phyloP scores from a whole-genome alignment of 2,888 invertebrate genomes.

The Chironomus riparius region DNA sequence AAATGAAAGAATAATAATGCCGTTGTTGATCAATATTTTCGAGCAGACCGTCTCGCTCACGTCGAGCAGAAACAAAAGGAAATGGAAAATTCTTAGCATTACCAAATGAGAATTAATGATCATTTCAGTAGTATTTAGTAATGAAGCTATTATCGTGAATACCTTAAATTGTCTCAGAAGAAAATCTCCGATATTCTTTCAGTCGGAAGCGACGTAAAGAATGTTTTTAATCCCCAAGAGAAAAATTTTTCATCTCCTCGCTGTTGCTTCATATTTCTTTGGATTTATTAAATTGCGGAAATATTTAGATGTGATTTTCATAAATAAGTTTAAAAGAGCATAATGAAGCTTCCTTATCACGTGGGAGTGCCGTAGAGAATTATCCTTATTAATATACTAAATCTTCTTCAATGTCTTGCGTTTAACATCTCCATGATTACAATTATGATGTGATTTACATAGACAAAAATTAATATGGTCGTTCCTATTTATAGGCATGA shows the following conservation, averaged over 20 bases:
- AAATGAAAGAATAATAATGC: not conserved
- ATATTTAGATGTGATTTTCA: not conserved
- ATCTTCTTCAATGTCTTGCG: not conserved
- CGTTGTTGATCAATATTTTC: not conserved
- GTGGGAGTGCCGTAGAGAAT: not conserved
- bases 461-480: not conserved
- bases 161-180: too few species aligned
- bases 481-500: too few species aligned
- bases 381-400: not conserved
- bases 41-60: too few species aligned
- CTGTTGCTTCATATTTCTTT: not conserved
- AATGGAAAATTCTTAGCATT: not conserved
- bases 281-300: not conserved
- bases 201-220: too few species aligned
- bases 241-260: not conserved
- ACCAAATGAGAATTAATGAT: not conserved
- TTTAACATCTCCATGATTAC: not conserved
- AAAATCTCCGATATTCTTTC: too few species aligned
- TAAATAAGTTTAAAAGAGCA: not conserved
- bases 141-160: too few species aligned
- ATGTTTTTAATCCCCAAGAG: not conserved
- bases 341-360: not conserved
- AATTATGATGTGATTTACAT: not conserved
- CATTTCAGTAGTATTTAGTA: too few species aligned
- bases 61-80: not conserved